phyloP scores from a whole-genome alignment of 2,113 vertebrate genomes.

The Chionodraco myersi region DNA sequence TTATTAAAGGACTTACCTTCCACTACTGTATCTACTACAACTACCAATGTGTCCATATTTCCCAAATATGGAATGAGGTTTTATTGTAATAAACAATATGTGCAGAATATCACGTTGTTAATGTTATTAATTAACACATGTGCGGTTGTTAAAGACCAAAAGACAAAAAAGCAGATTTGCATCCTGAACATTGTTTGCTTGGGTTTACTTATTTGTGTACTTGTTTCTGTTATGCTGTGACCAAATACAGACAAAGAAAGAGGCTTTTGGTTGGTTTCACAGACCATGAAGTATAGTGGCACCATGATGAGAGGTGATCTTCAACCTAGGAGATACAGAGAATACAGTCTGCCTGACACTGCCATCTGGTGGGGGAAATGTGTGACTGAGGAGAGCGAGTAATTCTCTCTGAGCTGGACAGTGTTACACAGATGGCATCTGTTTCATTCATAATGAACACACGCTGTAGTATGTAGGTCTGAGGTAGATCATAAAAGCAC shows the following conservation, averaged over 20 bases:
- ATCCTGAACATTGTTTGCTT: background rate
- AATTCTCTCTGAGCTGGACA: background rate
- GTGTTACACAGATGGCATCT: background rate
- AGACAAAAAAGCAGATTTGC: no score
- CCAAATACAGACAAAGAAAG: background rate
- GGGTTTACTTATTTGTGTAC: background rate
- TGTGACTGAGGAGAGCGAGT: background rate
- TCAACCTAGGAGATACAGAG: background rate
- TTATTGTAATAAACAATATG: background rate
- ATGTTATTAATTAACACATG: background rate
- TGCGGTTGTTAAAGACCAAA: background rate
- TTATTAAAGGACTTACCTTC: background rate
- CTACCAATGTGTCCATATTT: background rate
- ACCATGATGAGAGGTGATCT: background rate
- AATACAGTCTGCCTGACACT: constrained; percentile 9
- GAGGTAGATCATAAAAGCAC: no score
- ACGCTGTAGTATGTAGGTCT: no score
- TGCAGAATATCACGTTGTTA: background rate
- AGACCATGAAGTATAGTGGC: background rate
- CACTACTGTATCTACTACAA: no score
- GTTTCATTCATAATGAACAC: background rate
- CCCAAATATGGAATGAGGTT: background rate
- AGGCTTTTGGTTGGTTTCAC: background rate
- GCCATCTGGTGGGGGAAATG: constrained; percentile 58
- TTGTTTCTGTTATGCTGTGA: background rate